phyloP scores from a whole-genome alignment of 1,140 invertebrate genomes.

The Pseudomyrmex cubaensis region DNA sequence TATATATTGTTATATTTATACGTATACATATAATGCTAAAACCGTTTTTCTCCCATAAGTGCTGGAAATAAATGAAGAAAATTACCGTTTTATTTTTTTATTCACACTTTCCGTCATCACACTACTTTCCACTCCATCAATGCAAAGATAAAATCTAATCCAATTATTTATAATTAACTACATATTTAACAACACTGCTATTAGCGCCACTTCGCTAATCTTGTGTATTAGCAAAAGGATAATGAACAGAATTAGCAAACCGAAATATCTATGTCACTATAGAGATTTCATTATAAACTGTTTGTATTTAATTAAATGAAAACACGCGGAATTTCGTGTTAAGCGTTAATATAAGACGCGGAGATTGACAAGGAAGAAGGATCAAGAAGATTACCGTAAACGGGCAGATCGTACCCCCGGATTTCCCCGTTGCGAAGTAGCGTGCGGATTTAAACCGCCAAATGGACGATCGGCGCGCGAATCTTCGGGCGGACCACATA shows the following conservation, averaged over 20 bases:
- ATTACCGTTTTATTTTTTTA: constrained; percentile 27
- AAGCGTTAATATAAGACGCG: background rate
- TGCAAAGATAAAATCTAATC: background rate
- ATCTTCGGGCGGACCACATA: constrained; percentile 16
- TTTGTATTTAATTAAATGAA: background rate
- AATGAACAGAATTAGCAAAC: background rate
- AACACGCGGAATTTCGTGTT: background rate
- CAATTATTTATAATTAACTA: background rate
- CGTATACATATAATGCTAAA: constrained; percentile 12
- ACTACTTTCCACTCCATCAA: background rate
- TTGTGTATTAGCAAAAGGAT: background rate
- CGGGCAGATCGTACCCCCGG: background rate
- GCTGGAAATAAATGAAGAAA: background rate
- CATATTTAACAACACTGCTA: background rate
- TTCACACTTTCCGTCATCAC: background rate
- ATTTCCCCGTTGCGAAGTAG: constrained; percentile 22
- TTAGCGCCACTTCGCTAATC: background rate
- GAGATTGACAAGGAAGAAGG: constrained; percentile 1
- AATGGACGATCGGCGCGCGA: constrained; percentile 36
- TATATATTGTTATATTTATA: too few relatives aligned
- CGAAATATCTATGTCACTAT: too few relatives aligned
- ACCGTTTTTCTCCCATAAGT: constrained; percentile 8
- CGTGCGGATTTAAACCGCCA: constrained; percentile 36
- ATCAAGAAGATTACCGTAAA: constrained; percentile 15
- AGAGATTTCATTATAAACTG: too few relatives aligned